phyloP scores from a whole-genome alignment of 2,888 invertebrate species.

The Syrphus vitripennis region DNA sequence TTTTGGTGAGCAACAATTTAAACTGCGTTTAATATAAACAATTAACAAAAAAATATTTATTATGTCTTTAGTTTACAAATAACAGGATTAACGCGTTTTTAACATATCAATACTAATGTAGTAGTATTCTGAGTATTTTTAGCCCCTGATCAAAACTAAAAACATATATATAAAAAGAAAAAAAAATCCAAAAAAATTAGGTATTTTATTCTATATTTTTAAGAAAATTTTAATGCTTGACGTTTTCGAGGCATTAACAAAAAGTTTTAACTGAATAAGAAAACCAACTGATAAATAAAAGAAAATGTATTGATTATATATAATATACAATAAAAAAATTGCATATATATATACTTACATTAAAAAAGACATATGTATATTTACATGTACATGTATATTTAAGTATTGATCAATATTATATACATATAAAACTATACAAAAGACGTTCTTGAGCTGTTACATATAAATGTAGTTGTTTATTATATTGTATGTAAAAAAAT shows the following conservation, averaged over 20 bases:
- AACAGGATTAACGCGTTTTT: constrained; percentile 70
- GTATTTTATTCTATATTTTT: constrained; percentile 71
- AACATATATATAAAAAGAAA: constrained; percentile 28
- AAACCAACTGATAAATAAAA: constrained; percentile 67
- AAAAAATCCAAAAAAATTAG: constrained; percentile 57
- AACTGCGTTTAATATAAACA: constrained; percentile 59
- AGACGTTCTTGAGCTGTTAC: constrained; percentile 71
- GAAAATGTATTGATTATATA: constrained; percentile 67
- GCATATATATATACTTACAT: constrained; percentile 61
- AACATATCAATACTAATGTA: constrained; percentile 69
- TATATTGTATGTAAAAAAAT: constrained; percentile 74
- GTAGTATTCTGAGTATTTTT: constrained; percentile 70
- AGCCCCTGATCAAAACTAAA: constrained; percentile 68
- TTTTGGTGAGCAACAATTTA: constrained; percentile 57
- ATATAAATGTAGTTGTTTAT: constrained; percentile 77
- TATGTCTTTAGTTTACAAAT: constrained; percentile 63
- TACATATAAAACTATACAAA: constrained; percentile 71
- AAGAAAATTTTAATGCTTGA: constrained; percentile 70
- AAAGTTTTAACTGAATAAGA: constrained; percentile 68
- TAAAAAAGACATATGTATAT: constrained; percentile 72
- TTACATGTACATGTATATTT: constrained; percentile 72
- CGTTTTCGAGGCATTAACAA: constrained; percentile 70
- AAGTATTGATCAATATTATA: constrained; percentile 70
- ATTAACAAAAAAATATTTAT: constrained; percentile 26
- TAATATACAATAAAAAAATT: constrained; percentile 67